Percentiles rank a stretch among this genome's conserved stretches.
Conservation (phyloP, 2,797 vertebrate genomes). For the Acipenser oxyrinchus region DNA sequence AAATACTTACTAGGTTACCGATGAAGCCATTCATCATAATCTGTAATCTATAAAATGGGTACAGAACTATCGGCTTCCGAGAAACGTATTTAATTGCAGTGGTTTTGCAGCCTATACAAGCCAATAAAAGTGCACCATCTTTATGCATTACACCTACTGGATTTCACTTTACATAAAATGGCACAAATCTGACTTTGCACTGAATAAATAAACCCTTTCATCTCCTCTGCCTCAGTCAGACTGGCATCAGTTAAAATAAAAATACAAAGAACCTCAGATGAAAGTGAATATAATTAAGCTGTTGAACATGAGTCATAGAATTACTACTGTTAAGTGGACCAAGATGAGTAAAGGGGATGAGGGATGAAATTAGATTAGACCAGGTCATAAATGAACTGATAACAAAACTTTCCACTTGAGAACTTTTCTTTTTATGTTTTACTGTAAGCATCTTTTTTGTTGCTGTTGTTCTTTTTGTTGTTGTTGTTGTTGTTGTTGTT, state of each 20-base stretch:
- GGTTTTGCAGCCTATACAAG: constrained; percentile 58
- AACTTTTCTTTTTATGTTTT: constrained; percentile 74
- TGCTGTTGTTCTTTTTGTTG: constrained; percentile 56
- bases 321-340: constrained; percentile 78
- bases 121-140: constrained; percentile 46
- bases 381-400: constrained; percentile 36
- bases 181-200: constrained; percentile 77
- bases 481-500: constrained; percentile 61
- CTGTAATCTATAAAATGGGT: neutral
- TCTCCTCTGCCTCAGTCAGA: constrained; percentile 70
- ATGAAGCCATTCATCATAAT: constrained; percentile 3
- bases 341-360: constrained; percentile 65
- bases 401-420: constrained; percentile 75
- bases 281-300: constrained; percentile 72
- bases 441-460: constrained; percentile 71
- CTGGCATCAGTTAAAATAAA: constrained; percentile 66
- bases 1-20: constrained; percentile 6
- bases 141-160: constrained; percentile 55
- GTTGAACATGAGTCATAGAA: constrained; percentile 75
- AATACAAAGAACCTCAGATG: constrained; percentile 72
- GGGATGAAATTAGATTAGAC: constrained; percentile 47
- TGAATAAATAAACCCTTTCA: constrained; percentile 64
- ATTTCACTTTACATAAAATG: constrained; percentile 53
- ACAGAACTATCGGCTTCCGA: neutral
- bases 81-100: constrained; percentile 13